A percentile compares a stretch with the other conserved stretches of the same genome.
phyloP scores from a whole-genome alignment of 2,888 invertebrate species.

The Melieria crassipennis region DNA sequence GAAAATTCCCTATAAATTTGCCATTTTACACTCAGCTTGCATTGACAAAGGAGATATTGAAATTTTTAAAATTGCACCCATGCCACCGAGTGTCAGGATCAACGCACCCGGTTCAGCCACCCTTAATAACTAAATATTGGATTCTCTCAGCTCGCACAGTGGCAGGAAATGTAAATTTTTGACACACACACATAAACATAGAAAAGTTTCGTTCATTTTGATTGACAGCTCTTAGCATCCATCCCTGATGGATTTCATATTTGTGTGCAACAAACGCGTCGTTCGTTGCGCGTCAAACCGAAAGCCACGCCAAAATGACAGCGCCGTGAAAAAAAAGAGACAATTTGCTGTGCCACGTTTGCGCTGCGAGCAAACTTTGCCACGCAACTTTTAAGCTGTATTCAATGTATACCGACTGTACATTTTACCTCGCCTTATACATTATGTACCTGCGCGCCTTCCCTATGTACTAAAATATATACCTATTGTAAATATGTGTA shows the following conservation, averaged over 20 bases:
- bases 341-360: slow-evolving; percentile 17
- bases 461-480: too few species aligned
- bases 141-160: slow-evolving; percentile 1
- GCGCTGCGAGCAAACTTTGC: neutral
- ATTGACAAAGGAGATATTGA: too few species aligned
- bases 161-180: slow-evolving; percentile 50
- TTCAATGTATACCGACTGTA: too few species aligned
- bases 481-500: too few species aligned
- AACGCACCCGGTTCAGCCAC: too few species aligned
- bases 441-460: too few species aligned
- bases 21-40: too few species aligned
- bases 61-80: too few species aligned
- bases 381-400: neutral
- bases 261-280: slow-evolving; percentile 45
- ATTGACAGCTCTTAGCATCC: slow-evolving; percentile 64
- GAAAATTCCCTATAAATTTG: too few species aligned
- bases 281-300: slow-evolving; percentile 26
- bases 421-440: neutral
- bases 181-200: slow-evolving; percentile 20
- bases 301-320: slow-evolving; percentile 52
- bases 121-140: neutral
- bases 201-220: slow-evolving; percentile 62
- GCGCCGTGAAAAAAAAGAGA: slow-evolving; percentile 34
- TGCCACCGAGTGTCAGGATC: too few species aligned
- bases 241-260: slow-evolving; percentile 65